Evolutionary conservation across 2,888 invertebrate species (phyloP), one percentile per base, ranked within the genome.

Genomic region (Cyclophora albipunctata): DNA sequence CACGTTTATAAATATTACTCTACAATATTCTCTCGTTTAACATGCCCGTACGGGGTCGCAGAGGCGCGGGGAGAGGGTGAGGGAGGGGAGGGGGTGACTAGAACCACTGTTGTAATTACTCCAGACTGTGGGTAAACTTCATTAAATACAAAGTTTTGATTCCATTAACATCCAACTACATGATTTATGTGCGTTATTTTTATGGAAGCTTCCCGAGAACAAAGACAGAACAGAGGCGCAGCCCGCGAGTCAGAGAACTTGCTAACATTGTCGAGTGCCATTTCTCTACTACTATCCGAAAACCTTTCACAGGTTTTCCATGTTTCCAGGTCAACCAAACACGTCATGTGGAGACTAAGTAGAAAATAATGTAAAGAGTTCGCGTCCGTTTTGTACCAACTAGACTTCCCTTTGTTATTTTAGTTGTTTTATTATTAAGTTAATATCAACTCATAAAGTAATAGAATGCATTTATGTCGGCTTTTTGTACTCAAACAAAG

Each of bases 81-180:
- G n/a, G n/a, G n/a, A n/a, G n/a, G n/a, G n/a, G n/a, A n/a, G n/a
- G 20, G 20, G 20, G 20, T 20, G 20, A 20, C 20, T 20, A 20
- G 20, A 20, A 20, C 37, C 4, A 37, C 37, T 37, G 37, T 4
- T 37, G 37, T 37, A 5, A 37, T 37, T 37, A 37, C 37, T 5
- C 6, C 45, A 45, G 44, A 34, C 49, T 45, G 40, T 46, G 35
- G 37, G 46, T 7, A 34, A 53, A 51, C 54, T 53, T 53, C 51
- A 54, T 52, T 55, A 52, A 49, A 50, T 50, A 50, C 45, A 55
- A 55, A 55, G 55, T 58, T 58, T 52, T 52, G 51, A 53, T 52
- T 58, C 46, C 49, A 55, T 58, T 58, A 49, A 43, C 53, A 53
- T 53, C 48, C 41, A 50, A 49, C 53, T 53, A 46, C 35, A 46